Percentiles rank a stretch among this genome's conserved stretches.
Evolutionary conservation across 2,113 vertebrate species (phyloP).

Genomic region (Lepus americanus): DNA sequence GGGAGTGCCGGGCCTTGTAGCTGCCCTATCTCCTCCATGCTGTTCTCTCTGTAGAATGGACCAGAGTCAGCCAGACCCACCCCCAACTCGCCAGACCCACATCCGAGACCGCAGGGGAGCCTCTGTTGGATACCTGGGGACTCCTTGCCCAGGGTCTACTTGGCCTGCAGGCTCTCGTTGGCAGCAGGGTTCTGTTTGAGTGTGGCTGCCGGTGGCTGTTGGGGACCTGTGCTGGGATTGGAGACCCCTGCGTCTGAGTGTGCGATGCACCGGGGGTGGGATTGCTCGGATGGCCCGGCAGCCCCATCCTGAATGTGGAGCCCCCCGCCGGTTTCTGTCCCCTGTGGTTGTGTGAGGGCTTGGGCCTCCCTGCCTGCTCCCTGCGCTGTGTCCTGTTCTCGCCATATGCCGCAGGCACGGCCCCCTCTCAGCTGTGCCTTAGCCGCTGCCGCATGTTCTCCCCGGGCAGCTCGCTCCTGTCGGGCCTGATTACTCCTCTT

Average conservation of each 20-base stretch:
- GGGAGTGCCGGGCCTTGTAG: fast-evolving
- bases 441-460: background rate
- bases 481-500: background rate
- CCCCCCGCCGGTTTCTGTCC: too few relatives aligned
- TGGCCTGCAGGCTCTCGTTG: background rate
- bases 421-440: too few relatives aligned
- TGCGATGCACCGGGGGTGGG: too few relatives aligned
- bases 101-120: background rate
- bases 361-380: too few relatives aligned
- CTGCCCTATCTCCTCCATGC: background rate
- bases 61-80: background rate
- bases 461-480: background rate
- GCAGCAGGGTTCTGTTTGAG: background rate
- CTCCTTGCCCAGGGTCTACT: background rate
- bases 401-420: too few relatives aligned
- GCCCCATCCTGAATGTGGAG: too few relatives aligned
- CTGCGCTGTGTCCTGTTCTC: too few relatives aligned
- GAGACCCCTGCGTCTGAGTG: too few relatives aligned
- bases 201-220: background rate
- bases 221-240: too few relatives aligned
- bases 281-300: too few relatives aligned
- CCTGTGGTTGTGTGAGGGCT: too few relatives aligned
- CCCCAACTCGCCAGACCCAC: background rate
- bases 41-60: background rate
- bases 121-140: background rate